Evolutionary conservation across 2,888 invertebrate species (phyloP), one percentile per base, ranked within the genome.

Genomic region (Lycaena phlaeas): DNA sequence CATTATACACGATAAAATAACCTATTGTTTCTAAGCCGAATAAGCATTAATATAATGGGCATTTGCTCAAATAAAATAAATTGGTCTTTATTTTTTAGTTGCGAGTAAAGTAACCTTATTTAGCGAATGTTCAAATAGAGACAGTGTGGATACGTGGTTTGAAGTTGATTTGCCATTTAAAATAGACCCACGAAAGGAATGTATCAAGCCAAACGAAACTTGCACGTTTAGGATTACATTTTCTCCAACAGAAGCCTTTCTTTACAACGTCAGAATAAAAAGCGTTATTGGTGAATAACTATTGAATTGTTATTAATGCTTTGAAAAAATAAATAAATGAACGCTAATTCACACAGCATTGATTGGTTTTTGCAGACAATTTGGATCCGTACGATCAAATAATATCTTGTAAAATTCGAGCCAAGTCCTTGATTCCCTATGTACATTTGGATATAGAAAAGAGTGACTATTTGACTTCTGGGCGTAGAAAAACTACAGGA

Each of bases 391-490:
- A 78, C 27, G 86, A 89, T 40, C 73, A 79, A 45, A 87, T 88
- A 53, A 64, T 87, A 38, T 51, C 70, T 14, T 87, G 87, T 25
- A 65, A 69, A 27, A 64, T 91, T 27, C 68, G 62, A 29, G 92
- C 86, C 0, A 86, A 85, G 52, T 89, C 91, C 46, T 55, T 90
- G 38, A 76, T 91, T 46, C 91, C 92, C 0, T 88, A 88, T 53
- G 91, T 89, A 54, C 91, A 92, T 61, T 88, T 92, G 53, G 90
- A 91, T 49, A 72, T 91, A 30, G 87, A 88, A 48, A 87, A 88
- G 43, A 89, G 87, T 37, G 88, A 90, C 64, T 90, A 90, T 61
- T 59, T 90, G 36, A 69, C 70, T 2, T 76, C 74, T n/a, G 73
- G 78, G 15, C 66, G 77, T 46, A 75, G 86, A 37, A 74, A 77